Conservation (phyloP, 2,888 invertebrate genomes). For the Dolichopus griseipennis region DNA sequence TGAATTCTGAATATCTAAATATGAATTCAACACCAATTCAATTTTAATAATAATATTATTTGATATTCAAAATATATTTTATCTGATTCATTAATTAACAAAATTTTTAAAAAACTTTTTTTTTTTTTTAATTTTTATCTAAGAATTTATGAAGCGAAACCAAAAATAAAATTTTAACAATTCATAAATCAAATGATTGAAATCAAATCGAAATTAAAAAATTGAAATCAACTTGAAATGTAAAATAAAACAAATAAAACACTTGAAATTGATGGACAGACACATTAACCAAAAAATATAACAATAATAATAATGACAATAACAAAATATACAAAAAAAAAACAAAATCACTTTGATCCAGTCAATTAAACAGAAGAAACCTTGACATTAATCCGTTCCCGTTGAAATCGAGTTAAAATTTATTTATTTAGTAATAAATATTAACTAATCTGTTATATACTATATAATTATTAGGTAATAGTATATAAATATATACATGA, state of each 20-base stretch:
- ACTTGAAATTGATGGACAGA: background rate
- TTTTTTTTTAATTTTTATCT: too few species aligned
- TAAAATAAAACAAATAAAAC: too few species aligned
- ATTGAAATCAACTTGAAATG: background rate
- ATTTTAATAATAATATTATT: too few species aligned
- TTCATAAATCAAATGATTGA: background rate
- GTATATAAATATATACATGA: too few species aligned
- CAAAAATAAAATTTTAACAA: background rate
- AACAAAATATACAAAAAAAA: background rate
- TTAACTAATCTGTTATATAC: background rate
- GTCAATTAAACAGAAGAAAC: conserved; percentile 2
- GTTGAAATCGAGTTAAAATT: background rate
- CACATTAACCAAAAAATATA: too few species aligned
- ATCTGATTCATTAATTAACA: too few species aligned
- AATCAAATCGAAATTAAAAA: background rate
- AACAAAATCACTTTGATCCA: background rate
- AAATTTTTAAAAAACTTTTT: too few species aligned
- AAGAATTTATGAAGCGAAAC: background rate
- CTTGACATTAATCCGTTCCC: conserved; percentile 6
- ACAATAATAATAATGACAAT: background rate
- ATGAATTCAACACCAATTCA: too few species aligned
- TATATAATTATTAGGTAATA: too few species aligned
- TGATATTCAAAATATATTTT: too few species aligned
- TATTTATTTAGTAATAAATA: background rate
- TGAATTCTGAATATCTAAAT: too few species aligned